Base-by-base conservation (phyloP, 2,888 invertebrate genomes). In the Psylliodes chrysocephalus region DNA sequence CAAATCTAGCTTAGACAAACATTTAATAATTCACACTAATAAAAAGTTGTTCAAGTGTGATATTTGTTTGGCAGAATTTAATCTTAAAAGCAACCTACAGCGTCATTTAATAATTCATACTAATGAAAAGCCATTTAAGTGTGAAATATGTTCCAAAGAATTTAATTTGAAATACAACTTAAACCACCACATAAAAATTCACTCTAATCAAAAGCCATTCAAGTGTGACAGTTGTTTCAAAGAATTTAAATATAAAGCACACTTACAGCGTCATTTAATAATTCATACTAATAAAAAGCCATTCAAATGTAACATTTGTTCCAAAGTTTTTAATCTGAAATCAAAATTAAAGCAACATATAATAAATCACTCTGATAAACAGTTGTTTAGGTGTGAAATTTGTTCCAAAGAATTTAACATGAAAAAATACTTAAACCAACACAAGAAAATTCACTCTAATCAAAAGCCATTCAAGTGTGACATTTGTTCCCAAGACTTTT, bases 281-380 rank as follows among this genome's bases (percentile, higher is more conserved):
- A 19, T 28, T 10, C 60, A 60, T 40, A 18, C 47, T 3, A 44
- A 46, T 0, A 47, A 57, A 18, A 38, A 57, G n/a, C 49, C 33
- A 3, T 57, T 46, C 12, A 5, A 10, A n/a, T 59, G 59, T 17
- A 18, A 33, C 8, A 6, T 51, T 2, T 59, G 59, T 14, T 5
- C 14, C 3, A 53, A 53, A 38, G 17, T 5, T 1, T 53, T 38
- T 22, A 35, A 18, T n/a, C 35, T 18, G 10, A 35, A 53, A 14
- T 38, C 18, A 8, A 53, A 38, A 14, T 53, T 53, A 19, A 38
- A 38, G n/a, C 6, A 7, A 22, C 53, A 53, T 25, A 12, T 53
- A 6, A 53, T 22, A 53, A 53, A 4, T 2, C 53, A 53, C 8
- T 6, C 3, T 33, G 33, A 2, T 5, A 10, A 33, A 33, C 3